A percentile compares a stretch with the other conserved stretches of the same genome.
Conservation (phyloP, 2,113 vertebrate species). For the Synchiropus splendidus region DNA sequence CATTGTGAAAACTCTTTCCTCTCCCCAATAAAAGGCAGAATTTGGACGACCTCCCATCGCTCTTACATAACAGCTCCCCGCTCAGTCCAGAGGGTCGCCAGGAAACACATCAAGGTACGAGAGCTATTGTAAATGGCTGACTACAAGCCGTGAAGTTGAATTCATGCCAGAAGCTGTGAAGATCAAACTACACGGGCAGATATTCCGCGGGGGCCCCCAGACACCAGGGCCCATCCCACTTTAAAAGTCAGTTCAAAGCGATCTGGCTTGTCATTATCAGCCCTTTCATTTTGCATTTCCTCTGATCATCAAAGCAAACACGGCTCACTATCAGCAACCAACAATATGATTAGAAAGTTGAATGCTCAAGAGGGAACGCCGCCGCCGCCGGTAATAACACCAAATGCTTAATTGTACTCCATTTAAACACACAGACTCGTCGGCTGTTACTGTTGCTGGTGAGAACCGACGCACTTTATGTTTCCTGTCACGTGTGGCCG, state of each 20-base stretch:
- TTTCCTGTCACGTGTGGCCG: no score
- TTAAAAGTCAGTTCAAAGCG: conserved; percentile 49
- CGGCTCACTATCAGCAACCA: conserved; percentile 20
- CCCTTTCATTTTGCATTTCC: conserved; percentile 38
- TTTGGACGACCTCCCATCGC: no score
- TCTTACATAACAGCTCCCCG: no score
- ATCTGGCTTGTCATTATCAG: conserved; percentile 41
- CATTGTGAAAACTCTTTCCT: no score
- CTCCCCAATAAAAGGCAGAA: no score
- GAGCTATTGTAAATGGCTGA: conserved; percentile 39
- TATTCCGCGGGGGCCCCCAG: conserved; percentile 29
- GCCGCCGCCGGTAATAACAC: no score
- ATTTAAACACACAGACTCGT: no score
- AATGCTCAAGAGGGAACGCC: conserved; percentile 21
- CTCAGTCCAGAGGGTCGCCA: no score
- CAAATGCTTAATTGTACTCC: neutral
- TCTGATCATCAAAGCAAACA: conserved; percentile 49
- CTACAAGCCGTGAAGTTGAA: conserved; percentile 40
- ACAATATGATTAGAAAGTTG: conserved; percentile 24
- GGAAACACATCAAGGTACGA: no score
- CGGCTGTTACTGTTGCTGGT: no score
- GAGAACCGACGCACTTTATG: no score
- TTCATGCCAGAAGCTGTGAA: conserved; percentile 41
- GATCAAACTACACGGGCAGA: conserved; percentile 51
- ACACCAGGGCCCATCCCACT: conserved; percentile 33